Conservation (phyloP, 2,113 vertebrate species). For the Rutilus rutilus region DNA sequence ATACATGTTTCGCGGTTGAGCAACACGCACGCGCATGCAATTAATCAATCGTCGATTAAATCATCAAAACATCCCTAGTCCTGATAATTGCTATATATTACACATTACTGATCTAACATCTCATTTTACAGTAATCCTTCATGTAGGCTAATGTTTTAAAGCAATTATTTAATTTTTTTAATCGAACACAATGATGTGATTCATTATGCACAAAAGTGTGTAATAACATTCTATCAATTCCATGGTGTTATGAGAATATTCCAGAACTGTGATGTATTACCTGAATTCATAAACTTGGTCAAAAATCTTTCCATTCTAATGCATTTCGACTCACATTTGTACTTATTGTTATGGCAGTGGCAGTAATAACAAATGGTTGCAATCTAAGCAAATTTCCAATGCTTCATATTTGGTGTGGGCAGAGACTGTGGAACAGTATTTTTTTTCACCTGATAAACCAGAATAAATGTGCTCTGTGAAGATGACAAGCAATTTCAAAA, state of each 20-base stretch:
- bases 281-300: conserved; percentile 44
- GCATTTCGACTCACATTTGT: conserved; percentile 54
- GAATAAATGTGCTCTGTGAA: conserved; percentile 59
- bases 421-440: conserved; percentile 38
- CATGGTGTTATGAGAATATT: not conserved
- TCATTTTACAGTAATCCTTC: not conserved
- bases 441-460: conserved; percentile 50
- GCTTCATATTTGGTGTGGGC: conserved; percentile 56
- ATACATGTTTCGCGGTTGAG: too few relatives aligned
- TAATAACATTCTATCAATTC: not conserved
- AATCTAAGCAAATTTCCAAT: conserved; percentile 49
- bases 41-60: too few relatives aligned
- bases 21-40: too few relatives aligned
- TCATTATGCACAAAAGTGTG: not conserved
- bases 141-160: not conserved
- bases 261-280: conserved; percentile 59
- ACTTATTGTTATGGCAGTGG: conserved; percentile 41
- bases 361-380: conserved; percentile 60
- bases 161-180: not conserved
- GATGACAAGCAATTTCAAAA: conserved; percentile 56
- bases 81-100: too few relatives aligned
- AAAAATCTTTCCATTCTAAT: conserved; percentile 55
- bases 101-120: not conserved
- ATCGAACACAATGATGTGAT: not conserved
- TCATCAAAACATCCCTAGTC: too few relatives aligned